A percentile compares a stretch with the other conserved stretches of the same genome.
Conservation (phyloP, 2,113 vertebrate genomes). For the Bubo blakistoni region DNA sequence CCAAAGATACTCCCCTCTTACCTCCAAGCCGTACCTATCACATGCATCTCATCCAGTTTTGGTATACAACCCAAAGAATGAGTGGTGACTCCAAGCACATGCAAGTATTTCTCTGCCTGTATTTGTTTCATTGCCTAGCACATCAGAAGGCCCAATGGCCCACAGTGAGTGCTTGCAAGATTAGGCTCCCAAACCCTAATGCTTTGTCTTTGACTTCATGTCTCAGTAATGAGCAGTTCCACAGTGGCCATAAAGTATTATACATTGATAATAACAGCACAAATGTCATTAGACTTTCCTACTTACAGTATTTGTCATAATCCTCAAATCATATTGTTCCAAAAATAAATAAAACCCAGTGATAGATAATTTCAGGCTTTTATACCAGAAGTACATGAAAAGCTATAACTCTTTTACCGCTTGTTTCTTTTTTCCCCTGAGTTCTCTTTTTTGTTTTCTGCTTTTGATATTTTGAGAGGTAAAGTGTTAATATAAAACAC, state of each 20-base stretch:
- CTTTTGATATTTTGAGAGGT: neutral
- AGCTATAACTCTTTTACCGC: neutral
- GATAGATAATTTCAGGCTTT: neutral
- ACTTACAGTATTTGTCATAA: neutral
- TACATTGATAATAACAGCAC: neutral
- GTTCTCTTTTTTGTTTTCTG: neutral
- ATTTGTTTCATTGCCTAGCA: neutral
- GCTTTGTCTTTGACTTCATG: neutral
- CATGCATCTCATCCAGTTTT: neutral
- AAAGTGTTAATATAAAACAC: neutral
- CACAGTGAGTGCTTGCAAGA: neutral
- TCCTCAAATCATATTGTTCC: neutral
- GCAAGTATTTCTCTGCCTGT: neutral
- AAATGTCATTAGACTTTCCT: neutral
- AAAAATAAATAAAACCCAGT: neutral
- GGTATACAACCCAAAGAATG: neutral
- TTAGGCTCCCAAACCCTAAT: neutral
- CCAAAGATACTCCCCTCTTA: neutral
- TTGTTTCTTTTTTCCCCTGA: neutral
- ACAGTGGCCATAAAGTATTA: neutral
- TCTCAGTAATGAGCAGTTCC: neutral
- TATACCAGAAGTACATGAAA: neutral
- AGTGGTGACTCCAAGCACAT: neutral
- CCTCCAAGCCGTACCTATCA: neutral
- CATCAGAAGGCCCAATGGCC: neutral